A percentile compares a stretch with the other conserved stretches of the same genome.
Conservation (phyloP, 2,113 vertebrate species). For the Gyps fulvus region DNA sequence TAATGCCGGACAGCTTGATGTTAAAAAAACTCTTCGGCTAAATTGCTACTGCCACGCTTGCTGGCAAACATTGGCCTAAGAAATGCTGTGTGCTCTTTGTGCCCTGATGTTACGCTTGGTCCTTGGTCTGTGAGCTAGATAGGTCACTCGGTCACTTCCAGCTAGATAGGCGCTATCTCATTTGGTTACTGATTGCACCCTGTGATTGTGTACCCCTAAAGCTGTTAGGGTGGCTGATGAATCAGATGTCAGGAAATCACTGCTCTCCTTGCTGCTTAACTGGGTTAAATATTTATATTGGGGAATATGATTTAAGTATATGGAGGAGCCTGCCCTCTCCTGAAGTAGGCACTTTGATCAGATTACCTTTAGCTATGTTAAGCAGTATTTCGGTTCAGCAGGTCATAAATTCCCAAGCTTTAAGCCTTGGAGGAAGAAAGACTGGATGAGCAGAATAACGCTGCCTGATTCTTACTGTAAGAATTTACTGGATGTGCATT, state of each 20-base stretch:
- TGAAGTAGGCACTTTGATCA: neutral
- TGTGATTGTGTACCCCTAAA: neutral
- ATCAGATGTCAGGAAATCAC: neutral
- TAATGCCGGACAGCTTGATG: neutral
- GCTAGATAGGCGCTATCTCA: neutral
- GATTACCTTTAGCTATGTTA: neutral
- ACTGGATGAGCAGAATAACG: neutral
- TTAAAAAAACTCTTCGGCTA: neutral
- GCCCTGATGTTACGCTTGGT: neutral
- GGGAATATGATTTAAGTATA: neutral
- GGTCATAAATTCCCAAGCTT: neutral
- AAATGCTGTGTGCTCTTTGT: too few relatives aligned
- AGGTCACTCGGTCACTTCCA: neutral
- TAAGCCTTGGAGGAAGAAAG: neutral
- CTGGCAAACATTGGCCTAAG: rapidly evolving
- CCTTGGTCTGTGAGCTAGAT: neutral
- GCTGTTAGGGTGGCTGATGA: neutral
- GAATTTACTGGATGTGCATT: neutral
- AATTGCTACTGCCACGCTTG: neutral
- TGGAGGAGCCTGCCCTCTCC: neutral
- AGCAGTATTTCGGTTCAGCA: neutral
- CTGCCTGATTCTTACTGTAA: neutral
- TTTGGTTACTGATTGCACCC: neutral
- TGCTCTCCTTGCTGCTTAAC: neutral
- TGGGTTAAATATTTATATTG: neutral